Evolutionary conservation across 2,888 invertebrate species (phyloP).

Genomic region (Sipha maydis): DNA sequence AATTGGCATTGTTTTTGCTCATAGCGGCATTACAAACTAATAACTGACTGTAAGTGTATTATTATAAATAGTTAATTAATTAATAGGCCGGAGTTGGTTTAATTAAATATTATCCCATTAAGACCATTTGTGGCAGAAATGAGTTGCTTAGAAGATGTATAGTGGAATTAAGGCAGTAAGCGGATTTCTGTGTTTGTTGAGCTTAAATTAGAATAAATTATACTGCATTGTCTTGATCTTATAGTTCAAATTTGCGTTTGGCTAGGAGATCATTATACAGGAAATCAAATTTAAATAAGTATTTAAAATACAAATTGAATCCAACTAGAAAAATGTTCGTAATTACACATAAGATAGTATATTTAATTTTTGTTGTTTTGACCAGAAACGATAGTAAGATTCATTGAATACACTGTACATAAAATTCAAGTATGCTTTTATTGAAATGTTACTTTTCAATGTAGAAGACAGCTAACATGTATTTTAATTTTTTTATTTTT

Average conservation of each 20-base stretch:
- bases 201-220: conserved; percentile 20
- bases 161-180: conserved; percentile 13
- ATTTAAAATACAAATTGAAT: too few relatives aligned
- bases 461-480: too few relatives aligned
- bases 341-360: too few relatives aligned
- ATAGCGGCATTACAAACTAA: not conserved
- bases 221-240: not conserved
- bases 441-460: too few relatives aligned
- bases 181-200: conserved; percentile 5
- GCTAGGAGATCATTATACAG: not conserved
- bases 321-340: too few relatives aligned
- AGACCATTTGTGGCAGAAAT: not conserved
- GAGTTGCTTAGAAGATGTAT: conserved; percentile 11
- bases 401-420: too few relatives aligned
- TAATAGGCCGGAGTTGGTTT: not conserved
- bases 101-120: not conserved
- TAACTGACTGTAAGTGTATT: not conserved
- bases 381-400: too few relatives aligned
- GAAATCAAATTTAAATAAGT: not conserved
- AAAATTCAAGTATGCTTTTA: too few relatives aligned
- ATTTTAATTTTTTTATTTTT: too few relatives aligned
- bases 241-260: not conserved
- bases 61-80: not conserved
- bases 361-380: too few relatives aligned
- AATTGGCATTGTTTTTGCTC: too few relatives aligned